phyloP scores from a whole-genome alignment of 2,797 vertebrate species.

The Myiothlypis chrysogaster region DNA sequence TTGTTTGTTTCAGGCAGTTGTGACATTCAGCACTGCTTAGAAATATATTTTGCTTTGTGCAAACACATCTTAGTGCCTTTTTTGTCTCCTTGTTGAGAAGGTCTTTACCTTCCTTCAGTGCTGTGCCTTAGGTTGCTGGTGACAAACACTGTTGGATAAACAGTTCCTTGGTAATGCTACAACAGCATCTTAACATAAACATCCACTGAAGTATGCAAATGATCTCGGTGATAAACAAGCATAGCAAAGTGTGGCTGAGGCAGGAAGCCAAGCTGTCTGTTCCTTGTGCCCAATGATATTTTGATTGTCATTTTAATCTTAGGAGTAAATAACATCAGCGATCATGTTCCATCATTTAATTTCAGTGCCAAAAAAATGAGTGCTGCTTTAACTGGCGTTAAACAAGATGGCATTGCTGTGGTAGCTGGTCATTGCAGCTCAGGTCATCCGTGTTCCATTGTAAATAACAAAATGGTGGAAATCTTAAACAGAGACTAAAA shows the following conservation, averaged over 20 bases:
- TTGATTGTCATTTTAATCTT: conserved; percentile 56
- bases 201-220: conserved; percentile 28
- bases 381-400: neutral
- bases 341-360: neutral
- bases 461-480: neutral
- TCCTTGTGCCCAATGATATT: conserved; percentile 38
- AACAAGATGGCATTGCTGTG: neutral
- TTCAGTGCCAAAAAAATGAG: conserved; percentile 7
- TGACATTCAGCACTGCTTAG: neutral
- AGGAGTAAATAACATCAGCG: conserved; percentile 34
- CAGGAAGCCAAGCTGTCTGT: conserved; percentile 32
- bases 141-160: neutral
- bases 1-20: neutral
- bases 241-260: neutral
- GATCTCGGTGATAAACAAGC: neutral
- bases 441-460: neutral
- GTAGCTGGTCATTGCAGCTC: neutral
- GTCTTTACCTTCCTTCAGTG: neutral
- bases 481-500: neutral
- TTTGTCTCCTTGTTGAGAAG: neutral
- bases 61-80: neutral
- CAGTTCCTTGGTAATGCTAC: neutral
- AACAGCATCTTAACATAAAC: conserved; percentile 1
- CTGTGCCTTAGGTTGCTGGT: neutral
- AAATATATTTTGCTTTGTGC: neutral